Percentiles rank a stretch among this genome's conserved stretches.
These are phyloP conservation scores for Rhizoglyphus robini DNA, from an alignment of 1,140 invertebrate species.

Conservation along the genomic window DNA sequence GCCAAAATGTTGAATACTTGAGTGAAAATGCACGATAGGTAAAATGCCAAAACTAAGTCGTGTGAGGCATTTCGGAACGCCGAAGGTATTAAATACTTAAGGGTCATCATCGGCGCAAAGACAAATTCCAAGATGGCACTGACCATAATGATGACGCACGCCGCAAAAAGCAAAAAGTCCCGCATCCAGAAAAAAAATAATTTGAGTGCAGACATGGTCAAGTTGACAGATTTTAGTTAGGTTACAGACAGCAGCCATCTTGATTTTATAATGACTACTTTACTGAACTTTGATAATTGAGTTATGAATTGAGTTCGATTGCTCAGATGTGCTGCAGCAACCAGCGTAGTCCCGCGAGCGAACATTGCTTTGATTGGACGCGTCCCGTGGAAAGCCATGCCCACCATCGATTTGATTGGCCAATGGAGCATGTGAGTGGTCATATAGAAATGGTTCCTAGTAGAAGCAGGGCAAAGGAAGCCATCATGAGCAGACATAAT, in stretches of 20 bases:
- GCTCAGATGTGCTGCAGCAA: too few species aligned
- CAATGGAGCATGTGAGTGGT: not conserved
- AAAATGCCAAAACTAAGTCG: not conserved
- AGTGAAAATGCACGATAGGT: not conserved
- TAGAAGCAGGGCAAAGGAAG: not conserved
- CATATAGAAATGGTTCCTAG: not conserved
- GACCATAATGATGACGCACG: not conserved
- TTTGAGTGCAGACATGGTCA: too few species aligned
- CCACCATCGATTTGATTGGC: not conserved
- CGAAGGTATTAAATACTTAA: not conserved
- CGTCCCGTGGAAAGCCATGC: not conserved
- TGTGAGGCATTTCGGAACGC: not conserved
- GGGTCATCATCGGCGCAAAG: not conserved
- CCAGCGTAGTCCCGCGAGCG: too few species aligned
- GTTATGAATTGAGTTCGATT: too few species aligned
- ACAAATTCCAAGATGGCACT: not conserved
- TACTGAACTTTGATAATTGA: too few species aligned
- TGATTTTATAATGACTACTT: too few species aligned
- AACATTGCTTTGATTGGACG: not conserved
- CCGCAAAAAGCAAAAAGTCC: not conserved
- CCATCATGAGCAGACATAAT: not conserved
- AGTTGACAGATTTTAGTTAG: too few species aligned
- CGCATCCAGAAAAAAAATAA: too few species aligned
- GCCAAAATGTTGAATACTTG: constrained; percentile 3
- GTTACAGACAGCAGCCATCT: too few species aligned